Conservation (phyloP, 2,888 invertebrate species). For the Drosophila parthenogenetica region DNA sequence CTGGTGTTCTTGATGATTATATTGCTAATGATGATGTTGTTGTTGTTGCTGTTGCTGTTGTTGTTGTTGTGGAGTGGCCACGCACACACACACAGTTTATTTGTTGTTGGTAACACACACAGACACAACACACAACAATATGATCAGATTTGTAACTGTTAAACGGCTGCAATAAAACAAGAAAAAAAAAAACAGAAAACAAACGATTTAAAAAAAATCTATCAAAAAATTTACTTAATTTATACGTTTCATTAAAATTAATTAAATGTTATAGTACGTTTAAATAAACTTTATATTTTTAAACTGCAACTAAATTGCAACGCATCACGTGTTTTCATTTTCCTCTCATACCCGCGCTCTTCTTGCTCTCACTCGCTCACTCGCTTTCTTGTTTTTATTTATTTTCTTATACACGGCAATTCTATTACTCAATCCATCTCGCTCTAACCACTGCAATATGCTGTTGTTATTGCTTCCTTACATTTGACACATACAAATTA, state of each 20-base stretch:
- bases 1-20: slow-evolving; percentile 7
- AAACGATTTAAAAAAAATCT: not conserved
- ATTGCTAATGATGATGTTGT: slow-evolving; percentile 8
- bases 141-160: slow-evolving; percentile 49
- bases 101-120: slow-evolving; percentile 45
- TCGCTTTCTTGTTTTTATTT: too few species aligned
- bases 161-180: slow-evolving; percentile 52
- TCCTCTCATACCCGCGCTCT: not conserved
- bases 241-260: too few species aligned
- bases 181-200: slow-evolving; percentile 18
- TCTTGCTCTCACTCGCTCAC: too few species aligned
- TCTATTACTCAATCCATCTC: not conserved
- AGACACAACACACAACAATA: slow-evolving; percentile 59
- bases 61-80: slow-evolving; percentile 21
- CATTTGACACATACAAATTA: slow-evolving; percentile 10
- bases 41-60: slow-evolving; percentile 12
- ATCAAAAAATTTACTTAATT: not conserved
- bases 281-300: not conserved
- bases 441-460: not conserved
- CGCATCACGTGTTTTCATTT: slow-evolving; percentile 19
- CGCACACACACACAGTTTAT: slow-evolving; percentile 28
- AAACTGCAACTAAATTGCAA: slow-evolving; percentile 3
- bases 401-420: not conserved
- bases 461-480: slow-evolving; percentile 10
- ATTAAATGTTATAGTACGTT: not conserved